These are phyloP conservation scores for Gobionotothen gibberifrons DNA, from an alignment of 2,797 vertebrate genomes.

Conservation along the genomic window DNA sequence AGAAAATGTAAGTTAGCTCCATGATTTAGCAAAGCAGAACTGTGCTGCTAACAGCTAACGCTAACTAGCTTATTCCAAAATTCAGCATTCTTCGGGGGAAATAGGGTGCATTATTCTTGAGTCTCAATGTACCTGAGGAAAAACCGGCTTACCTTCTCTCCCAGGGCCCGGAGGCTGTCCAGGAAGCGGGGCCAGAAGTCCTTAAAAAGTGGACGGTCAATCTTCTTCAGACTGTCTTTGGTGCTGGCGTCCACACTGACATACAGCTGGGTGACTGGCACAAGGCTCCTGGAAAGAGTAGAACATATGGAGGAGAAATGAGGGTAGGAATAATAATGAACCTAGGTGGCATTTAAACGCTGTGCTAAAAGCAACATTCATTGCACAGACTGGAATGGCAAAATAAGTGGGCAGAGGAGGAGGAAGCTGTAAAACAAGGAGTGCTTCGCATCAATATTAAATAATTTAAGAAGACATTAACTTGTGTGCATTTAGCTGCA, in stretches of 20 bases:
- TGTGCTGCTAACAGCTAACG: no score
- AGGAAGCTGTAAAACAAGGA: background rate
- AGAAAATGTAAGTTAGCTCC: no score
- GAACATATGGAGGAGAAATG: background rate
- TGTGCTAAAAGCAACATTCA: background rate
- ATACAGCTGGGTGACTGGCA: constrained; percentile 95
- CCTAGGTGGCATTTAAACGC: background rate
- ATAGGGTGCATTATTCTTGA: no score
- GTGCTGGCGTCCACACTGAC: constrained; percentile 97
- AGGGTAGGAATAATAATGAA: constrained; percentile 3
- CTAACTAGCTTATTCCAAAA: no score
- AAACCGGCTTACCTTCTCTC: constrained; percentile 89
- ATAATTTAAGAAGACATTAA: constrained; percentile 16
- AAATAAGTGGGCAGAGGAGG: background rate
- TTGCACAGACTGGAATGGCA: background rate
- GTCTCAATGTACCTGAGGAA: no score
- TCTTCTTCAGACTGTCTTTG: constrained; percentile 93
- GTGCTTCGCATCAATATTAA: constrained; percentile 24
- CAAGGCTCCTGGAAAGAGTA: constrained; percentile 84
- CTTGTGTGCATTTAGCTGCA: background rate
- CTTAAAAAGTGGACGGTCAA: constrained; percentile 96
- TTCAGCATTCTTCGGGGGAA: no score
- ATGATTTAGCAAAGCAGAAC: no score
- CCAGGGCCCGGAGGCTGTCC: constrained; percentile 91
- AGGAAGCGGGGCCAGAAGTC: constrained; percentile 97